These are phyloP conservation scores for Semnornis frantzii DNA, from an alignment of 2,113 vertebrate genomes.

Conservation along the genomic window DNA sequence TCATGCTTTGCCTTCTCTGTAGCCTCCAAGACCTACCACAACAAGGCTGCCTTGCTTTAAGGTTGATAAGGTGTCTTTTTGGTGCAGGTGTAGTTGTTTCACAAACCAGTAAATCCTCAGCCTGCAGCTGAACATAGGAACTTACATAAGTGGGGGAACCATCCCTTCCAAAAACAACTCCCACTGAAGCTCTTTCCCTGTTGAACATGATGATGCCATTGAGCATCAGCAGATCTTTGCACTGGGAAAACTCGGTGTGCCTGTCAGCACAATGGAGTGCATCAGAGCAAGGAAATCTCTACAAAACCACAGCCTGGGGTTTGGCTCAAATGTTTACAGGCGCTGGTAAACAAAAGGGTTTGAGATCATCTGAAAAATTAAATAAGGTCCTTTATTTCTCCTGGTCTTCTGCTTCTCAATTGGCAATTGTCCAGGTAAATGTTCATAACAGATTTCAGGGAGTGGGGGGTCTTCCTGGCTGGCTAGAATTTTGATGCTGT, in stretches of 20 bases:
- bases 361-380: not conserved
- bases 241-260: not conserved
- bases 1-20: rapidly evolving
- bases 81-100: not conserved
- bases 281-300: not conserved
- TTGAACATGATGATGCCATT: not conserved
- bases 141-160: not conserved
- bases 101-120: not conserved
- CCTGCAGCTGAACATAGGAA: not conserved
- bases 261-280: not conserved
- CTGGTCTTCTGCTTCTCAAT: not conserved
- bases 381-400: not conserved
- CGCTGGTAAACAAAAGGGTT: rapidly evolving
- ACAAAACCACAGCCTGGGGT: not conserved
- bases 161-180: not conserved
- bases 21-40: not conserved
- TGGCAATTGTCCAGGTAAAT: rapidly evolving
- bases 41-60: not conserved
- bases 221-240: not conserved
- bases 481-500: rapidly evolving
- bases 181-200: not conserved
- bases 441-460: not conserved
- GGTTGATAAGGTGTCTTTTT: not conserved
- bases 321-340: not conserved
- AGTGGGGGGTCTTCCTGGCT: not conserved